A percentile compares a stretch with the other conserved stretches of the same genome.
Conservation (phyloP, 2,113 vertebrate genomes). For the Trogon surrucura region DNA sequence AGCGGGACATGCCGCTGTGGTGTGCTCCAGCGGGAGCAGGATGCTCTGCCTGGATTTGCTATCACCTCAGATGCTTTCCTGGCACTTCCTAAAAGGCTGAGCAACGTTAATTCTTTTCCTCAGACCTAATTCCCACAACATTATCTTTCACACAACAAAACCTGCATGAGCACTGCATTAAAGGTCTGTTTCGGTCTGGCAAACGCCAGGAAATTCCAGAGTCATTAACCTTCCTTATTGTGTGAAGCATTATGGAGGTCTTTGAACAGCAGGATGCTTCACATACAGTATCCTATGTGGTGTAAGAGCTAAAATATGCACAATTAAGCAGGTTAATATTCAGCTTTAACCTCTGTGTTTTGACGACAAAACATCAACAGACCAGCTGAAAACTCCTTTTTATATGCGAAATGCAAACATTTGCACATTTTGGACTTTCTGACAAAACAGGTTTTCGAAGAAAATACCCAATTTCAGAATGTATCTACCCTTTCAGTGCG, state of each 20-base stretch:
- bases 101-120: not conserved
- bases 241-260: not conserved
- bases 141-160: constrained; percentile 4
- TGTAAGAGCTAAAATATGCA: constrained; percentile 1
- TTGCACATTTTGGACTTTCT: not conserved
- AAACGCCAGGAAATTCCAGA: not conserved
- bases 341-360: constrained; percentile 7
- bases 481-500: not conserved
- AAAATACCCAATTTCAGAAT: not conserved
- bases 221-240: constrained; percentile 7
- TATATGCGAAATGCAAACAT: not conserved
- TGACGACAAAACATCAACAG: not conserved
- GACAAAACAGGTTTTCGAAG: not conserved
- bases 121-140: not conserved
- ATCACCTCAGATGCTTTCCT: not conserved
- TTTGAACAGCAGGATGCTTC: constrained; percentile 28
- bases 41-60: not conserved
- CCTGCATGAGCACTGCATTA: not conserved
- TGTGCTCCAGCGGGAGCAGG: not conserved
- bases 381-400: not conserved
- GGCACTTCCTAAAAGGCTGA: not conserved
- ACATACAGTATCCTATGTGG: not conserved
- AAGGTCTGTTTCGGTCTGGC: not conserved
- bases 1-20: accelerated
- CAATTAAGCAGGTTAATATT: not conserved